These are phyloP conservation scores for Tiaroga cobitis DNA, from an alignment of 2,797 vertebrate genomes.

Conservation along the genomic window DNA sequence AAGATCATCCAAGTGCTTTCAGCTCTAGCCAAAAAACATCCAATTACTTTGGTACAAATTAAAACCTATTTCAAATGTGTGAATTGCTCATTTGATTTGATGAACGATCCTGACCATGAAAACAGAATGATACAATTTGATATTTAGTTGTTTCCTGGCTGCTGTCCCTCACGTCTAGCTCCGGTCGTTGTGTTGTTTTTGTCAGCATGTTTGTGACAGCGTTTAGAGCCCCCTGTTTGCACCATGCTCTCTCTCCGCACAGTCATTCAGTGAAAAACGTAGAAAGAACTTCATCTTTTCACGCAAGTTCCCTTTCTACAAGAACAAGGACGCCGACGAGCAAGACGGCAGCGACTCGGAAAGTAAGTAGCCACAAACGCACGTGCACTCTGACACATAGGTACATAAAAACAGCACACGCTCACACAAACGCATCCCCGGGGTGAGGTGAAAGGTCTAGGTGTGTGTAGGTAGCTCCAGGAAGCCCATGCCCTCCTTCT, in stretches of 20 bases:
- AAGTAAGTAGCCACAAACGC: conserved; percentile 88
- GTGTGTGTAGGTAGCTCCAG: conserved; percentile 77
- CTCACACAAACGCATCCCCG: conserved; percentile 45
- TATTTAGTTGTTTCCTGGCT: background rate
- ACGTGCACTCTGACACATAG: conserved; percentile 46
- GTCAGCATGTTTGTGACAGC: conserved; percentile 97
- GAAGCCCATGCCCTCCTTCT: conserved; percentile 72
- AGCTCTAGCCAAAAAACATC: background rate
- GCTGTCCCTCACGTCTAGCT: conserved; percentile 81
- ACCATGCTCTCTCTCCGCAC: conserved; percentile 96
- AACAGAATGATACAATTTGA: background rate
- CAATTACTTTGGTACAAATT: background rate
- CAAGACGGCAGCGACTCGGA: conserved; percentile 96
- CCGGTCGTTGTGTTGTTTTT: conserved; percentile 85
- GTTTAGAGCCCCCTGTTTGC: conserved; percentile 89
- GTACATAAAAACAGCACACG: conserved; percentile 26
- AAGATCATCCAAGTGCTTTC: background rate
- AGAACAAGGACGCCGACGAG: conserved; percentile 97
- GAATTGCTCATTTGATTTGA: background rate
- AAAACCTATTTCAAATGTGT: background rate
- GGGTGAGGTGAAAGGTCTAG: conserved; percentile 54
- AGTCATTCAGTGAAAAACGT: conserved; percentile 99
- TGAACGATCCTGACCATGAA: background rate
- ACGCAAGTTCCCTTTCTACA: conserved; percentile 99
- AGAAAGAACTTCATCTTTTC: conserved; percentile 99